A percentile compares a stretch with the other conserved stretches of the same genome.
phyloP scores from a whole-genome alignment of 1,140 invertebrate genomes.

The Parapsyche elsis region DNA sequence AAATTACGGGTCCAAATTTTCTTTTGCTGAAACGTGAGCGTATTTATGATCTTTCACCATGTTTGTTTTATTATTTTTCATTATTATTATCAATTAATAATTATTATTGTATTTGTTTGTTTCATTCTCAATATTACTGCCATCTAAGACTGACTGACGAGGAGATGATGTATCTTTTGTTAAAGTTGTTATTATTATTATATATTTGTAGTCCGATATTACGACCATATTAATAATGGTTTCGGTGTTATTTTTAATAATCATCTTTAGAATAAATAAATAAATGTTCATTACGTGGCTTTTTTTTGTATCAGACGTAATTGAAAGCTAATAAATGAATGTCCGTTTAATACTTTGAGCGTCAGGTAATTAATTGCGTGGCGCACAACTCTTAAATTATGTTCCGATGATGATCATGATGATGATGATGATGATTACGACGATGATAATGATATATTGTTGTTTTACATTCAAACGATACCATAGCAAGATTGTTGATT shows the following conservation, averaged over 20 bases:
- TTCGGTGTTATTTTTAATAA: slow-evolving; percentile 11
- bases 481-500: slow-evolving; percentile 36
- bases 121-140: slow-evolving; percentile 43
- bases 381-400: too few relatives aligned
- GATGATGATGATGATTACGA: neutral
- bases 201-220: slow-evolving; percentile 17
- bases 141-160: slow-evolving; percentile 46
- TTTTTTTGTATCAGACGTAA: too few relatives aligned
- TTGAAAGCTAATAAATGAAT: too few relatives aligned
- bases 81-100: neutral
- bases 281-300: too few relatives aligned
- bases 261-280: too few relatives aligned
- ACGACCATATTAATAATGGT: slow-evolving; percentile 28
- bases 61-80: slow-evolving; percentile 39
- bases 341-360: too few relatives aligned
- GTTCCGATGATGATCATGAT: too few relatives aligned
- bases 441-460: slow-evolving; percentile 30
- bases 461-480: slow-evolving; percentile 8
- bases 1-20: slow-evolving; percentile 38
- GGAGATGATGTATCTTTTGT: slow-evolving; percentile 44
- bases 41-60: slow-evolving; percentile 37
- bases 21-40: neutral
- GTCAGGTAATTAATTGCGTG: too few relatives aligned
- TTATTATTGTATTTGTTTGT: slow-evolving; percentile 37
- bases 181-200: slow-evolving; percentile 44